These are phyloP conservation scores for Anthopleura sola DNA, from an alignment of 64 coral and sea anemone species.

Conservation along the genomic window DNA sequence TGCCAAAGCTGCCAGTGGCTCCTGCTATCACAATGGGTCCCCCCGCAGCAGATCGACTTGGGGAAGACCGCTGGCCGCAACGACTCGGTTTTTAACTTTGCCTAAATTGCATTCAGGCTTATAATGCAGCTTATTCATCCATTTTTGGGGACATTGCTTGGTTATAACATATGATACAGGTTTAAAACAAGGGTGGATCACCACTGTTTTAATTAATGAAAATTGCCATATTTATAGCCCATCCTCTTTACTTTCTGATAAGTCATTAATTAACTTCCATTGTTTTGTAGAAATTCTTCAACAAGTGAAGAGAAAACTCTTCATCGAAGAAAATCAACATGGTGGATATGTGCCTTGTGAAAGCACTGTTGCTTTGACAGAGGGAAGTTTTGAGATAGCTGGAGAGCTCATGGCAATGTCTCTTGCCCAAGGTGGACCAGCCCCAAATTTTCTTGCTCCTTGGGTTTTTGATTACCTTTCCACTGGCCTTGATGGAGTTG, in stretches of 20 bases:
- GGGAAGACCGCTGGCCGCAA: background rate
- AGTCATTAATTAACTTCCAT: background rate
- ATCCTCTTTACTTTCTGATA: background rate
- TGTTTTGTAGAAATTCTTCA: constrained; percentile 10
- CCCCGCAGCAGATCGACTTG: too few species aligned
- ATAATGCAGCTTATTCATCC: background rate
- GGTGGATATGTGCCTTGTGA: constrained; percentile 18
- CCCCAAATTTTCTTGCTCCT: constrained; percentile 29
- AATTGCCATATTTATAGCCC: background rate
- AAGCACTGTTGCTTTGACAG: constrained; percentile 18
- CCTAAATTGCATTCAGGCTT: too few species aligned
- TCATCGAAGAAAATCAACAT: constrained; percentile 10
- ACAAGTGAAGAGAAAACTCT: constrained; percentile 14
- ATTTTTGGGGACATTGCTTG: background rate
- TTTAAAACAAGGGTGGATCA: constrained; percentile 11
- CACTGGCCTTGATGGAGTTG: constrained; percentile 22
- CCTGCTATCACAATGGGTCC: too few species aligned
- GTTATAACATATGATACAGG: constrained; percentile 3
- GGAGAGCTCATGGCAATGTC: constrained; percentile 36
- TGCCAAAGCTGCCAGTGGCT: too few species aligned
- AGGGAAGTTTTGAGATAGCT: constrained; percentile 32
- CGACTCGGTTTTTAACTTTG: too few species aligned
- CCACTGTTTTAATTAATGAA: background rate
- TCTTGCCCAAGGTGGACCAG: constrained; percentile 37
- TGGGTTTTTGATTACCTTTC: constrained; percentile 31